phyloP scores from a whole-genome alignment of 2,888 invertebrate genomes.

The Carterocephalus palaemon region DNA sequence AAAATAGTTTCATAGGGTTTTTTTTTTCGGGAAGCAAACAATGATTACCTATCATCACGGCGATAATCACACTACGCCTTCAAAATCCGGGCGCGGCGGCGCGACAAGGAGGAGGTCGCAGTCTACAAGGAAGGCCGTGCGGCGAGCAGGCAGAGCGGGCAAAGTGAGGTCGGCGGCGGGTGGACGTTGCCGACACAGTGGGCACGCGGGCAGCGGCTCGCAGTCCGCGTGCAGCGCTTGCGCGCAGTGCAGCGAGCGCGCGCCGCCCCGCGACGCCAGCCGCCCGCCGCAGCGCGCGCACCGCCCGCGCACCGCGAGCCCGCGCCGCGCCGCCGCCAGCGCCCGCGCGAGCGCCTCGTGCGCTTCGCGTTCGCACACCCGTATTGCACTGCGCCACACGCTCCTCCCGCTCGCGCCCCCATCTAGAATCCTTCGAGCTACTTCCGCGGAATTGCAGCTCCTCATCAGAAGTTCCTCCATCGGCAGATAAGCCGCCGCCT shows the following conservation, averaged over 20 bases:
- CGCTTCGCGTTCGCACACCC: conserved; percentile 46
- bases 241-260: conserved; percentile 57
- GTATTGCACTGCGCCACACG: conserved; percentile 44
- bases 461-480: conserved; percentile 44
- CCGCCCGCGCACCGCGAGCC: conserved; percentile 51
- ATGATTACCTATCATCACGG: too few relatives aligned
- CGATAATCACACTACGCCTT: conserved; percentile 49
- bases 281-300: conserved; percentile 52
- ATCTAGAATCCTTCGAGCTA: conserved; percentile 45
- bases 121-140: conserved; percentile 36
- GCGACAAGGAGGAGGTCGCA: conserved; percentile 52
- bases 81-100: conserved; percentile 67
- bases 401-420: conserved; percentile 37
- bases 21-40: too few relatives aligned
- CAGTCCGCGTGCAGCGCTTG: conserved; percentile 57
- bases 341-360: conserved; percentile 54
- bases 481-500: conserved; percentile 57
- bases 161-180: conserved; percentile 35
- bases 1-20: too few relatives aligned
- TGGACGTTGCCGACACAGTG: conserved; percentile 48
- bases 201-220: conserved; percentile 47
- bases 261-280: conserved; percentile 38
- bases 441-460: conserved; percentile 42
- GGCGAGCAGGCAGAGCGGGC: conserved; percentile 37
- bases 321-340: conserved; percentile 49